A percentile compares a stretch with the other conserved stretches of the same genome.
phyloP scores from a whole-genome alignment of 2,797 vertebrate species.

The Champsocephalus esox region DNA sequence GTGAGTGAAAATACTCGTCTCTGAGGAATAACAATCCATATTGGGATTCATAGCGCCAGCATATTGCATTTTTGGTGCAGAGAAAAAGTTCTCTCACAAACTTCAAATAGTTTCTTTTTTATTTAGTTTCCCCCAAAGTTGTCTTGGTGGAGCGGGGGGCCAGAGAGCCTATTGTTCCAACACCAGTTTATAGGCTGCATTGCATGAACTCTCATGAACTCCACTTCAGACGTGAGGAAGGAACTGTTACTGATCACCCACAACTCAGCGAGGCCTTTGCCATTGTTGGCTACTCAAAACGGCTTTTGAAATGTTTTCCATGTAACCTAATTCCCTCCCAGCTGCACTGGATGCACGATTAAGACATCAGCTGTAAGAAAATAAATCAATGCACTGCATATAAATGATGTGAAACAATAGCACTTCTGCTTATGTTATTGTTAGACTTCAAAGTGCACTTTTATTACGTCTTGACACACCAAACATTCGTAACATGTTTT shows the following conservation, averaged over 20 bases:
- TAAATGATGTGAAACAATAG: background rate
- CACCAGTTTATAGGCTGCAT: constrained; percentile 62
- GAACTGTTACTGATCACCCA: constrained; percentile 31
- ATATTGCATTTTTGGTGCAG: constrained; percentile 38
- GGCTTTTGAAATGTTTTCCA: constrained; percentile 32
- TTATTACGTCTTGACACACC: background rate
- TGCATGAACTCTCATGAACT: constrained; percentile 52
- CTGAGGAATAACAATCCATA: constrained; percentile 73
- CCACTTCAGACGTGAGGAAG: constrained; percentile 31
- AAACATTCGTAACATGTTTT: no score
- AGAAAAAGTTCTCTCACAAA: constrained; percentile 54
- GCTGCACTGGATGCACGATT: background rate
- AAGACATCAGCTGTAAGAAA: constrained; percentile 6
- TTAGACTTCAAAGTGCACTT: background rate
- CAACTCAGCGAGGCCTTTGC: constrained; percentile 31
- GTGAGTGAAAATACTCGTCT: constrained; percentile 80
- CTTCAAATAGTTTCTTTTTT: constrained; percentile 34
- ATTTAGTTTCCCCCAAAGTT: constrained; percentile 47
- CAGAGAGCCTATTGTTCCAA: constrained; percentile 65
- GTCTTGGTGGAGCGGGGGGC: constrained; percentile 40
- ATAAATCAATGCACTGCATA: background rate
- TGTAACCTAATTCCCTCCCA: constrained; percentile 9
- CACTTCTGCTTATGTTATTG: background rate
- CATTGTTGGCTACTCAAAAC: constrained; percentile 15
- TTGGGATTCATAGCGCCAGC: constrained; percentile 64